Conservation (phyloP, 2,113 vertebrate species). For the Himantopus leucocephalus region DNA sequence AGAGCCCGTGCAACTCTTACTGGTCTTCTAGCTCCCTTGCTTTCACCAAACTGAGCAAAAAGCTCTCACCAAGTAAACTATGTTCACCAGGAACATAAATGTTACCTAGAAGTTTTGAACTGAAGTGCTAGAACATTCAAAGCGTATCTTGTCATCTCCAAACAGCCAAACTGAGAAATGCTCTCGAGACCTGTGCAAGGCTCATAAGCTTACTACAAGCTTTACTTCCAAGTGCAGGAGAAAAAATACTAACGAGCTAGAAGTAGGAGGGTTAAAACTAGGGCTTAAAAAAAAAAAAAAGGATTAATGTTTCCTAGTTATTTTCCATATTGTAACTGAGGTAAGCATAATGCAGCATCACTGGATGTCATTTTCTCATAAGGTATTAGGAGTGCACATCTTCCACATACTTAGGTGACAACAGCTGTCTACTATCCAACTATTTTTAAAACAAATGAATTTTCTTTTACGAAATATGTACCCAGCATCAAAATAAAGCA, state of each 20-base stretch:
- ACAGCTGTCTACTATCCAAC: neutral
- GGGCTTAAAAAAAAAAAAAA: neutral
- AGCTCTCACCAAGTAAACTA: neutral
- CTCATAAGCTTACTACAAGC: neutral
- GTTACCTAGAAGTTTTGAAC: neutral
- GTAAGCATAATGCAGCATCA: neutral
- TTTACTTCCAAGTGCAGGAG: neutral
- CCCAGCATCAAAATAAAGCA: neutral
- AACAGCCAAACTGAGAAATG: neutral
- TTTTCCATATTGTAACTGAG: neutral
- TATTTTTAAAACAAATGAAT: neutral
- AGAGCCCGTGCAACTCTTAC: neutral
- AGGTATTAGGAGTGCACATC: neutral
- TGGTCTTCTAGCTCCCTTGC: neutral
- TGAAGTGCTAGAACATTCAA: neutral
- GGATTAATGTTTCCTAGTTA: neutral
- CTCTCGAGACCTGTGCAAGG: neutral
- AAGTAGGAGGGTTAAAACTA: neutral
- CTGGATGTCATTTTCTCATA: neutral
- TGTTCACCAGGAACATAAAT: neutral
- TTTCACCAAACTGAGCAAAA: neutral
- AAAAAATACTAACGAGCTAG: neutral
- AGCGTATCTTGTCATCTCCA: neutral
- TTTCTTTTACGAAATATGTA: neutral
- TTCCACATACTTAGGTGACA: neutral